These are phyloP conservation scores for Enchytraeus crypticus DNA, from an alignment of 2,888 invertebrate genomes.

Conservation along the genomic window DNA sequence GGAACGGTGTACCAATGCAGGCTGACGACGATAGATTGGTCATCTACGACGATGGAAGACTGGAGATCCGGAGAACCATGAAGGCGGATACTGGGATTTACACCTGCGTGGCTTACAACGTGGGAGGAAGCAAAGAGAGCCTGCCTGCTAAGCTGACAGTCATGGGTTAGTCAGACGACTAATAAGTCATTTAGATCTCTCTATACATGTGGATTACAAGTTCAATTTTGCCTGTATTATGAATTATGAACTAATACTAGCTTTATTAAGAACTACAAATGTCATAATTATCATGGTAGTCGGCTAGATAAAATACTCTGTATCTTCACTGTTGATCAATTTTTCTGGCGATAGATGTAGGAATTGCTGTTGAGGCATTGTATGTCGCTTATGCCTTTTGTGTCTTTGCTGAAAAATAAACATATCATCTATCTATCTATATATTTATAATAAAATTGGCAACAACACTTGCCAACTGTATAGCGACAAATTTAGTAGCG, in stretches of 20 bases:
- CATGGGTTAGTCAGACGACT: constrained; percentile 60
- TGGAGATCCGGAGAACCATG: constrained; percentile 75
- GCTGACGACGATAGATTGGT: constrained; percentile 37
- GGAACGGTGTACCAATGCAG: constrained; percentile 41
- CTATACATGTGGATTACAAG: too few species aligned
- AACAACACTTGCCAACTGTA: background rate
- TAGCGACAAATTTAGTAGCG: too few species aligned
- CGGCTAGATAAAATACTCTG: background rate
- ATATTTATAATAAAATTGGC: background rate
- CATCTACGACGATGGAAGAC: constrained; percentile 77
- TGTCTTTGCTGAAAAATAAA: too few species aligned
- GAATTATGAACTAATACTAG: too few species aligned
- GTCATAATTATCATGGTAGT: background rate
- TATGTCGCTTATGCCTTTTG: too few species aligned
- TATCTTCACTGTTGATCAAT: too few species aligned
- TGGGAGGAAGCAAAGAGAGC: constrained; percentile 78
- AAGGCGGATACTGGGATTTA: constrained; percentile 74
- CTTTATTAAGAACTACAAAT: too few species aligned
- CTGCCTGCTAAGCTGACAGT: constrained; percentile 48
- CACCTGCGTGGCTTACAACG: constrained; percentile 81
- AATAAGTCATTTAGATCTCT: too few species aligned
- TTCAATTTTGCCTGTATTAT: too few species aligned
- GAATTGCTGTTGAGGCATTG: too few species aligned
- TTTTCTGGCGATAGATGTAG: too few species aligned
- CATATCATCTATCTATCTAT: too few species aligned